phyloP scores from a whole-genome alignment of 2,797 vertebrate species.

The Phoebastria nigripes region DNA sequence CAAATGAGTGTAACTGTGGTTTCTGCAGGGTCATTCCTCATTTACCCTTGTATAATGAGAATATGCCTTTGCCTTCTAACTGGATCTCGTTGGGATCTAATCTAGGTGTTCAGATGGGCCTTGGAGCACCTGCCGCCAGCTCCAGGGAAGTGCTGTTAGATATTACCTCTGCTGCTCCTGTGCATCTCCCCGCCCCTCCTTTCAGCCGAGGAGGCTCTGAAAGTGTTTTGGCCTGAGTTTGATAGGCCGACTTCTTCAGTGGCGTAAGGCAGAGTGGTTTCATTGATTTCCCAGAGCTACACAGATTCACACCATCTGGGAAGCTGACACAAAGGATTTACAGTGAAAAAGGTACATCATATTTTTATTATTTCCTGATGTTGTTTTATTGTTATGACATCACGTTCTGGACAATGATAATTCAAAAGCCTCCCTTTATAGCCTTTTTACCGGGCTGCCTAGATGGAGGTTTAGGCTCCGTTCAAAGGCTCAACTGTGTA shows the following conservation, averaged over 20 bases:
- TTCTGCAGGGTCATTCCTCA: not conserved
- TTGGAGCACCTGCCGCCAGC: not conserved
- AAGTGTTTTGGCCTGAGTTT: not conserved
- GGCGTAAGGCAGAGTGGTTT: not conserved
- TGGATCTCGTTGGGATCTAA: not conserved
- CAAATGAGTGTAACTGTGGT: not conserved
- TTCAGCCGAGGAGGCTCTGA: not conserved
- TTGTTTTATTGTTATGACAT: slow-evolving; percentile 3
- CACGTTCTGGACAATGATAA: not conserved
- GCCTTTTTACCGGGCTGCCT: not conserved
- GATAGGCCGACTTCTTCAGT: not conserved
- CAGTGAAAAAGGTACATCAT: not conserved
- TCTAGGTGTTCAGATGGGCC: not conserved
- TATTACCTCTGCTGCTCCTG: not conserved
- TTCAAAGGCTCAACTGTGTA: not conserved
- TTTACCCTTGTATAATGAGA: not conserved
- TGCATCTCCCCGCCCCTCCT: not conserved
- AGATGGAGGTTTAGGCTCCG: not conserved
- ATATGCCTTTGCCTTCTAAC: not conserved
- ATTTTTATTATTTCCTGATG: slow-evolving; percentile 2
- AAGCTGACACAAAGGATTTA: not conserved
- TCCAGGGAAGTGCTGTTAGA: not conserved
- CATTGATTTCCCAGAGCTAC: not conserved
- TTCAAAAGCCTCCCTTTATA: not conserved
- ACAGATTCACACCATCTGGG: not conserved